Percentiles rank a stretch among this genome's conserved stretches.
Evolutionary conservation across 2,888 invertebrate species (phyloP).

Genomic region (Bimastos eiseni): DNA sequence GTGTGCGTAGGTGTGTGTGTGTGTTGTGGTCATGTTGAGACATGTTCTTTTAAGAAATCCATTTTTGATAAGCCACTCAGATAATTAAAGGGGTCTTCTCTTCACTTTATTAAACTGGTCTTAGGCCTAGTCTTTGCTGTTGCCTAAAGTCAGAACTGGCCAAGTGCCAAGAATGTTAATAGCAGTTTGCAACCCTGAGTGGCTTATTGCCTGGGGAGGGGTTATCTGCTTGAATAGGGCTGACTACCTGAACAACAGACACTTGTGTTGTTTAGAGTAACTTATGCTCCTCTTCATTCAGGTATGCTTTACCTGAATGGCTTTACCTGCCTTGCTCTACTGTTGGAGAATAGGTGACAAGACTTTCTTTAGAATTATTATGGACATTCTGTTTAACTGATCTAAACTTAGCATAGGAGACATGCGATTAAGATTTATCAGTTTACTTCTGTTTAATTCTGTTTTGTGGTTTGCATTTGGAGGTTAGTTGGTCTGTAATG

Average conservation of each 20-base stretch:
- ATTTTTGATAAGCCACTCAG: not conserved
- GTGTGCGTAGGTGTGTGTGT: not conserved
- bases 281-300: not conserved
- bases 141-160: not conserved
- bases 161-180: not conserved
- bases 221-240: not conserved
- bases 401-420: not conserved
- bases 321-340: too few species aligned
- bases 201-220: conserved; percentile 9
- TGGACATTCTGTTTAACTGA: not conserved
- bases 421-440: not conserved
- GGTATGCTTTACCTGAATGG: not conserved
- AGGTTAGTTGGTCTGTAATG: not conserved
- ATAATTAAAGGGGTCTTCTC: not conserved
- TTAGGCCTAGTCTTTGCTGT: not conserved
- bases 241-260: not conserved
- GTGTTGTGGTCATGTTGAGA: not conserved
- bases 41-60: not conserved
- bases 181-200: not conserved
- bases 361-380: not conserved
- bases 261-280: not conserved
- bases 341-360: not conserved
- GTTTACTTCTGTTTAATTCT: too few species aligned
- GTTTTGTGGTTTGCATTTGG: not conserved
- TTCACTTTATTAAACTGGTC: not conserved